Evolutionary conservation across 2,888 invertebrate genomes (phyloP).

Genomic region (Nowickia ferox): DNA sequence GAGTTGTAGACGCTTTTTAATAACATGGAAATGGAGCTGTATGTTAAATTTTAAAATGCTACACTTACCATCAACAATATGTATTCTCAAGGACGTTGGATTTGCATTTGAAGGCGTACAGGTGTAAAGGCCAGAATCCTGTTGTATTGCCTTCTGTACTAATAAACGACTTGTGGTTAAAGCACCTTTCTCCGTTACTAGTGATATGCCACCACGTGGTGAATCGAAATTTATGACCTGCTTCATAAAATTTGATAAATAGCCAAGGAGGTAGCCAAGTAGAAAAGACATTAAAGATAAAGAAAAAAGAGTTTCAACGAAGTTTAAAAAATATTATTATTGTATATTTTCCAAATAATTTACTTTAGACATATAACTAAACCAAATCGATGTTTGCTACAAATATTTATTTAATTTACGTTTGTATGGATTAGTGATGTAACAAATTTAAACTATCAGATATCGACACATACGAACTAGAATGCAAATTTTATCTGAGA

Average conservation of each 20-base stretch:
- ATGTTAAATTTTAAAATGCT: slow-evolving; percentile 3
- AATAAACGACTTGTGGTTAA: slow-evolving; percentile 92
- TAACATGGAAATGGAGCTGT: neutral
- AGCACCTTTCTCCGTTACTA: slow-evolving; percentile 93
- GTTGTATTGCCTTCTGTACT: slow-evolving; percentile 91
- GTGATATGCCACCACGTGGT: slow-evolving; percentile 92
- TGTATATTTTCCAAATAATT: slow-evolving; percentile 7
- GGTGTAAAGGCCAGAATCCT: slow-evolving; percentile 92
- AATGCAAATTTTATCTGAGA: too few relatives aligned
- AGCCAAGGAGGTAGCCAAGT: slow-evolving; percentile 52
- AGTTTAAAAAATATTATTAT: slow-evolving; percentile 23
- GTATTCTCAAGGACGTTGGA: slow-evolving; percentile 90
- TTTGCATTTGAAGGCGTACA: slow-evolving; percentile 94
- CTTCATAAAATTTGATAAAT: slow-evolving; percentile 67
- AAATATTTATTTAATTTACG: neutral
- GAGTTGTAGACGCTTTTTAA: too few relatives aligned
- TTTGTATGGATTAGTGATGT: neutral
- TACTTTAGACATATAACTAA: neutral
- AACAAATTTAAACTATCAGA: slow-evolving; percentile 9
- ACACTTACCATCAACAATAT: slow-evolving; percentile 92
- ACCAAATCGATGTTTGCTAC: slow-evolving; percentile 2
- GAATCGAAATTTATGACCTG: slow-evolving; percentile 96
- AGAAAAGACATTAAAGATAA: slow-evolving; percentile 5
- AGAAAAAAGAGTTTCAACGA: slow-evolving; percentile 54
- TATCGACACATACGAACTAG: too few relatives aligned